Evolutionary conservation across 2,113 vertebrate species (phyloP).

Genomic region (Polypterus senegalus): DNA sequence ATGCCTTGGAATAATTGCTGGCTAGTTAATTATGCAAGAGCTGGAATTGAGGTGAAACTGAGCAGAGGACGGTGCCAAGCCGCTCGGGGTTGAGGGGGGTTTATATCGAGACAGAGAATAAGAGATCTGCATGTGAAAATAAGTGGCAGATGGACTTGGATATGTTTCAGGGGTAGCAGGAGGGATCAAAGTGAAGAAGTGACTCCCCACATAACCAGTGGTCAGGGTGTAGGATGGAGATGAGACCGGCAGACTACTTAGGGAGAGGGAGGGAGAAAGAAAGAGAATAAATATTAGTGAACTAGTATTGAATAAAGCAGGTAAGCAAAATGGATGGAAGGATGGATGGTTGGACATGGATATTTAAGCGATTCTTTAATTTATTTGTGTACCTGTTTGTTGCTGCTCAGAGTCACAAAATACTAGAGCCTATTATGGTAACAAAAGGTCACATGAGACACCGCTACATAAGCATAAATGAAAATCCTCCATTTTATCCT

Average conservation of each 20-base stretch:
- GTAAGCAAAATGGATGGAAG: background rate
- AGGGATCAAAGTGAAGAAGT: conserved; percentile 4
- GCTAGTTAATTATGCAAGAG: conserved; percentile 17
- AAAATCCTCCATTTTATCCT: no score
- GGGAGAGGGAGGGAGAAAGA: conserved; percentile 15
- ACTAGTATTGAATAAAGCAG: conserved; percentile 10
- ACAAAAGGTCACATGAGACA: no score
- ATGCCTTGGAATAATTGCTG: no score
- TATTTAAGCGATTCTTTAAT: no score
- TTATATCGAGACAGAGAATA: background rate
- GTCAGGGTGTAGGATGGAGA: background rate
- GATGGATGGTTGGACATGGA: no score
- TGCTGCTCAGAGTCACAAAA: no score
- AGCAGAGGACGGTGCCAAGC: background rate
- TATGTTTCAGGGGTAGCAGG: background rate
- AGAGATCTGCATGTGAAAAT: conserved; percentile 2
- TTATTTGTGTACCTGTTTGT: no score
- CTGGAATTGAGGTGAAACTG: background rate
- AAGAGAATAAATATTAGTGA: background rate
- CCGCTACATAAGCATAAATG: no score
- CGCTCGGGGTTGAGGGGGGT: background rate
- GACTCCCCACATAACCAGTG: background rate
- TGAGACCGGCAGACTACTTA: background rate
- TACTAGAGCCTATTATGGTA: no score
- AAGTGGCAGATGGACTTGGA: conserved; percentile 4